Conservation (phyloP, 2,888 invertebrate genomes). For the Fragum whitleyi region DNA sequence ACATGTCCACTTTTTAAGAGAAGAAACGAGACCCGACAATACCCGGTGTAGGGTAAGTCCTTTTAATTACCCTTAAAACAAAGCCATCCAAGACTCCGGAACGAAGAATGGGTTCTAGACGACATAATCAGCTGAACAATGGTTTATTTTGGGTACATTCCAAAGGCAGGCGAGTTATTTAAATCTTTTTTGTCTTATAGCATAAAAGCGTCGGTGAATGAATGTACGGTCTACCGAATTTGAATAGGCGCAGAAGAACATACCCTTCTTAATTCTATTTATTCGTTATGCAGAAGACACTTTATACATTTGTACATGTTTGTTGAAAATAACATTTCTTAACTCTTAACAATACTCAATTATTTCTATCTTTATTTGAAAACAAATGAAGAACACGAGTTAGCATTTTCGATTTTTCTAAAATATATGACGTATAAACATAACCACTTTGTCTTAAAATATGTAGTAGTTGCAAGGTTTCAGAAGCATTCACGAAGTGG, state of each 20-base stretch:
- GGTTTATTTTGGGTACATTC: conserved; percentile 26
- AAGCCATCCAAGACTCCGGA: neutral
- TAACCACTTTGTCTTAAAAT: too few species aligned
- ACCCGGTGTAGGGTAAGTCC: too few species aligned
- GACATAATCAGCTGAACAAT: conserved; percentile 15
- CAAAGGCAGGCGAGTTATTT: conserved; percentile 9
- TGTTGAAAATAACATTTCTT: neutral
- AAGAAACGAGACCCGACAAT: too few species aligned
- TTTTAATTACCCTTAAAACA: conserved; percentile 11
- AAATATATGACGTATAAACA: too few species aligned
- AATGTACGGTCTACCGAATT: neutral
- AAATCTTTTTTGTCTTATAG: conserved; percentile 26
- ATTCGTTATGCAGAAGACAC: neutral
- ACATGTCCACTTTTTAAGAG: too few species aligned
- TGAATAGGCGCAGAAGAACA: conserved; percentile 16
- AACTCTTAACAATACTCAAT: too few species aligned
- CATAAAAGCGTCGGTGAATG: conserved; percentile 24
- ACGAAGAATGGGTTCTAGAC: neutral
- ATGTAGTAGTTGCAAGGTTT: too few species aligned
- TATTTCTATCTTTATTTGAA: too few species aligned
- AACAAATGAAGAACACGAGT: too few species aligned
- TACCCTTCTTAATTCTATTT: neutral
- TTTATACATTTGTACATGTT: neutral
- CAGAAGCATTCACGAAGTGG: too few species aligned
- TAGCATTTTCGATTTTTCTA: too few species aligned